These are phyloP conservation scores for Hemiscyllium ocellatum DNA, from an alignment of 2,113 vertebrate genomes.

Conservation along the genomic window DNA sequence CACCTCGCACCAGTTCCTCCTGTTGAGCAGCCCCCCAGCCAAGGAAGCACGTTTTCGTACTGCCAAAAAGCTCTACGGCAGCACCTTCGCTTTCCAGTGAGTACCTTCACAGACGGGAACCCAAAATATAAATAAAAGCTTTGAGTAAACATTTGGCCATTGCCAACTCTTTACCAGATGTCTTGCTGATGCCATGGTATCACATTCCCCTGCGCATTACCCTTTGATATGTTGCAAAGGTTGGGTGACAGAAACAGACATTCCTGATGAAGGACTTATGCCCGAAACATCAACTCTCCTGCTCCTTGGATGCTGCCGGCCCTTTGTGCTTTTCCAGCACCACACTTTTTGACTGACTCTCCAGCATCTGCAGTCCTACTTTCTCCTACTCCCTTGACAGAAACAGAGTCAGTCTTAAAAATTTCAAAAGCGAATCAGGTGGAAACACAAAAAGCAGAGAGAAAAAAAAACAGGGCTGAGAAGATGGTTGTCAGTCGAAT, in stretches of 20 bases:
- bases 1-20: constrained; percentile 97
- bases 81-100: constrained; percentile 99
- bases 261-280: too few species aligned
- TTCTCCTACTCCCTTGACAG: too few species aligned
- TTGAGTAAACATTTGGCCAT: background rate
- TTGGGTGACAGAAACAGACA: too few species aligned
- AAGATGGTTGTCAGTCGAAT: background rate
- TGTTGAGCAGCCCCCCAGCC: constrained; percentile 96
- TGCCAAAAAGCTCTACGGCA: constrained; percentile 96
- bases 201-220: background rate
- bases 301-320: too few species aligned
- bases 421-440: background rate
- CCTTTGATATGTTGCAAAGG: background rate
- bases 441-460: background rate
- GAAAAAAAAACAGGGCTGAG: background rate
- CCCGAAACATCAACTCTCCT: too few species aligned
- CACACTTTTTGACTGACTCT: too few species aligned
- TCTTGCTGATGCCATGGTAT: background rate
- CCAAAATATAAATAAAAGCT: background rate
- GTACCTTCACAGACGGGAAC: constrained; percentile 43
- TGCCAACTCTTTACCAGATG: background rate
- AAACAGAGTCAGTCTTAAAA: too few species aligned
- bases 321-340: too few species aligned
- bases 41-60: constrained; percentile 97
- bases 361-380: too few species aligned